Evolutionary conservation across 2,113 vertebrate genomes (phyloP), one percentile per base, ranked within the genome.

Genomic region (Ursus arctos): DNA sequence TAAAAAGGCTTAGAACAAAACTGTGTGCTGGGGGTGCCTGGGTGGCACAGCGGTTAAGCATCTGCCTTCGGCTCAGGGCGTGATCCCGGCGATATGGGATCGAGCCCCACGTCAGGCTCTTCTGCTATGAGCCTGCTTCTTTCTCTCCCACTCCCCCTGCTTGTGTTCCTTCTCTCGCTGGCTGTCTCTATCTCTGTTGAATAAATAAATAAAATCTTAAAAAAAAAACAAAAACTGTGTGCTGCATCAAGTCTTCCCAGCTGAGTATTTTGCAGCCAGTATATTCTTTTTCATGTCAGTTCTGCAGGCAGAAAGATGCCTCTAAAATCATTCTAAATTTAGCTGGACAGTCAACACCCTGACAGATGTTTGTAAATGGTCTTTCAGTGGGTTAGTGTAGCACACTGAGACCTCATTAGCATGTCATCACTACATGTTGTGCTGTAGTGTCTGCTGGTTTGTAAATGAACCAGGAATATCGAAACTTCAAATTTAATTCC

Each of bases 251-350:
- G 16, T 26, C 61, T 91, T 86, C 19, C 40, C 18, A 40, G 31
- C 33, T 88, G 49, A 82, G 26, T 61, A 5, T 65, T 81, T 67
- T 76, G 4, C 47, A 85, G 36, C 13, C 26, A 80, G 31, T 33
- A 55, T 26, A 26, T 92, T 93, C n/a, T 40, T 67, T 88, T 83
- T 59, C 26, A 51, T 55, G 24, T 61, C 43, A 49, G 11, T 74
- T 12, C 51, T 14, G 11, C 63, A 61, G 43, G 28, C 26, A 93
- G 69, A 47, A 93, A 79, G 9, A 85, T 18, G 16, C n/a, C 33
- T 92, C 22, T 33, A 94, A 77, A 87, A 74, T 87, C 43, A 61
- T 18, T 67, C 40, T 83, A 85, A 77, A 82, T 53, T 69, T 91
- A n/a, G 8, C n/a, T 92, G 53, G 22, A 69, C 15, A 92, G 21